Conservation (phyloP, 2,797 vertebrate species). For the Oreochromis mossambicus region DNA sequence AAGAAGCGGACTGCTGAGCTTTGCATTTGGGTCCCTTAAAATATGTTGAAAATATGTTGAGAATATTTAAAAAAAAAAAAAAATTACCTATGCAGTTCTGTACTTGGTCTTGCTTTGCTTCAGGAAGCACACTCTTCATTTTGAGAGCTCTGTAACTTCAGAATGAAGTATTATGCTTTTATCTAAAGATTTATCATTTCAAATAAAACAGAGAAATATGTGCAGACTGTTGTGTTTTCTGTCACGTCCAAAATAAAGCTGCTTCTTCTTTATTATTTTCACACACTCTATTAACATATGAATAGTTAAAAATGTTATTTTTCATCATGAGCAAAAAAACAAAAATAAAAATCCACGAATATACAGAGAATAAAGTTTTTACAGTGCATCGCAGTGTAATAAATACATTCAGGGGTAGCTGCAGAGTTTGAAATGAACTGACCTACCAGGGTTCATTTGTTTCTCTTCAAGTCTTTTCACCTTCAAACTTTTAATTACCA, state of each 20-base stretch:
- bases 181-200: conserved; percentile 59
- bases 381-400: conserved; percentile 13
- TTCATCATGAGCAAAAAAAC: background rate
- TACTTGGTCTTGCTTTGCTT: conserved; percentile 63
- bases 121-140: conserved; percentile 43
- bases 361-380: conserved; percentile 1
- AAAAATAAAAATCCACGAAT: background rate
- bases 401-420: conserved; percentile 36
- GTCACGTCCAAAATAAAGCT: background rate
- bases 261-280: fast-evolving
- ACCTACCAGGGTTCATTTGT: background rate
- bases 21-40: conserved; percentile 46
- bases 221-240: conserved; percentile 4
- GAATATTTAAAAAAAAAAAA: conserved; percentile 31
- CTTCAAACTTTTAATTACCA: background rate
- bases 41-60: conserved; percentile 14
- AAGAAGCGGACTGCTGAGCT: conserved; percentile 7
- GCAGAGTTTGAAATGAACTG: conserved; percentile 18
- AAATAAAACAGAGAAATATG: conserved; percentile 45
- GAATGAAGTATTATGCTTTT: conserved; percentile 52
- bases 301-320: conserved; percentile 16
- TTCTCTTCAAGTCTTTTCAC: background rate
- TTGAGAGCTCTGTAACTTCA: conserved; percentile 43
- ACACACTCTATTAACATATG: background rate
- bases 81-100: conserved; percentile 63